These are phyloP conservation scores for Cyprinodon variegatus DNA, from an alignment of 2,113 vertebrate species.

Conservation along the genomic window DNA sequence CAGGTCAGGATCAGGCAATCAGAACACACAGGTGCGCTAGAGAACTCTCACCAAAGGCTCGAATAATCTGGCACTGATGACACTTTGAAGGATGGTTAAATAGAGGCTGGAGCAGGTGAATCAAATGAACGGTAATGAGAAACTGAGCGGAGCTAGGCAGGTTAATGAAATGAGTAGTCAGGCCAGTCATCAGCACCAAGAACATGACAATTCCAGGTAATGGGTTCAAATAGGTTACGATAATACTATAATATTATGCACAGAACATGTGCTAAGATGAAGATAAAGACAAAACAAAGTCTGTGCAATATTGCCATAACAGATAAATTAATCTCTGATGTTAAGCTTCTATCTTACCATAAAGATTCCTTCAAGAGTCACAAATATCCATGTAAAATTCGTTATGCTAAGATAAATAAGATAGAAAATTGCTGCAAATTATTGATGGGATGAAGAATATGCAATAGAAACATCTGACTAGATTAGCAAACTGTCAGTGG, in stretches of 20 bases:
- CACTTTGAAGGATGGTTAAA: too few species aligned
- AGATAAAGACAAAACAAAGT: slow-evolving; percentile 13
- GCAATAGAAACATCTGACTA: slow-evolving; percentile 38
- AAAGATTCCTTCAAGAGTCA: slow-evolving; percentile 47
- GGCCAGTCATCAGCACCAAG: too few species aligned
- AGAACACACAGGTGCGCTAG: too few species aligned
- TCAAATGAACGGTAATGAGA: too few species aligned
- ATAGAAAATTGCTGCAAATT: slow-evolving; percentile 51
- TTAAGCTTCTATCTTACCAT: slow-evolving; percentile 47
- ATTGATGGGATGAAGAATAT: slow-evolving; percentile 38
- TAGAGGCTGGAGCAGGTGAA: too few species aligned
- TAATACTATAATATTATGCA: too few species aligned
- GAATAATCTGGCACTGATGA: too few species aligned
- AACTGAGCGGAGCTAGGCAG: too few species aligned
- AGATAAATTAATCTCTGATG: slow-evolving; percentile 56
- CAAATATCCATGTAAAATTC: slow-evolving; percentile 25
- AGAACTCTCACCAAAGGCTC: too few species aligned
- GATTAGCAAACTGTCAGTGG: too few species aligned
- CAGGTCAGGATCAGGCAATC: too few species aligned
- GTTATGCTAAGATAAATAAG: slow-evolving; percentile 50
- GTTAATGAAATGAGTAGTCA: too few species aligned
- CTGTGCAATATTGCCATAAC: slow-evolving; percentile 18
- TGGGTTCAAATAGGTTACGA: slow-evolving; percentile 1
- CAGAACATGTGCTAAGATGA: not conserved
- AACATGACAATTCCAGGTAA: not conserved